A percentile compares a stretch with the other conserved stretches of the same genome.
phyloP scores from a whole-genome alignment of 2,113 vertebrate genomes.

The Mesembrinibis cayennensis region DNA sequence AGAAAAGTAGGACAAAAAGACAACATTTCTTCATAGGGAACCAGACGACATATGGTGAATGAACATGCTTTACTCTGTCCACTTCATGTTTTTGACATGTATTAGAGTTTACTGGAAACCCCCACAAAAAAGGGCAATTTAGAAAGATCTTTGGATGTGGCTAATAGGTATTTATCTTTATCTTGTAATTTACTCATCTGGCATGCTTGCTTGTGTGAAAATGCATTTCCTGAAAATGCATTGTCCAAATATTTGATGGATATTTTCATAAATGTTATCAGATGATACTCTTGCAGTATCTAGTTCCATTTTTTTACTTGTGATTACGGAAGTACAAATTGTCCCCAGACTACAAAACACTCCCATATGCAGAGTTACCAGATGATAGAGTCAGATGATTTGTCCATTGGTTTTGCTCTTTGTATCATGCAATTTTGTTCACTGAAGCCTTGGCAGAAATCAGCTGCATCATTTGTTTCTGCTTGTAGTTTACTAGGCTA shows the following conservation, averaged over 20 bases:
- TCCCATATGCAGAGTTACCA: background rate
- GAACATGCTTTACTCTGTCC: background rate
- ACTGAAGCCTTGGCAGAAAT: conserved; percentile 3
- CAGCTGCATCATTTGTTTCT: conserved; percentile 35
- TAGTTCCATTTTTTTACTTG: background rate
- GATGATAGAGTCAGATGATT: background rate
- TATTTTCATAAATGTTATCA: background rate
- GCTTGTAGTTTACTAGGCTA: conserved; percentile 39
- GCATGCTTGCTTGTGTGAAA: background rate
- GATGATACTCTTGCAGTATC: background rate
- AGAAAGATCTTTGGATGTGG: background rate
- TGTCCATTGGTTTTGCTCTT: background rate
- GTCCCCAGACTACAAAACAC: background rate
- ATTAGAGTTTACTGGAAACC: background rate
- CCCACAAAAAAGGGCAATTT: background rate
- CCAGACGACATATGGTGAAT: background rate
- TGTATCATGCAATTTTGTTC: background rate
- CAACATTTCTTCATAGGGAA: background rate
- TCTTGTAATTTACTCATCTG: background rate
- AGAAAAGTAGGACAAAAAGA: background rate
- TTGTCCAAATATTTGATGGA: background rate
- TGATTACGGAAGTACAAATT: background rate
- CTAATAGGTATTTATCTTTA: background rate
- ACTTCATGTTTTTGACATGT: background rate
- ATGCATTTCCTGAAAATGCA: background rate